Percentiles rank a stretch among this genome's conserved stretches.
Conservation (phyloP, 2,888 invertebrate genomes). For the Andrena chrysosceles region DNA sequence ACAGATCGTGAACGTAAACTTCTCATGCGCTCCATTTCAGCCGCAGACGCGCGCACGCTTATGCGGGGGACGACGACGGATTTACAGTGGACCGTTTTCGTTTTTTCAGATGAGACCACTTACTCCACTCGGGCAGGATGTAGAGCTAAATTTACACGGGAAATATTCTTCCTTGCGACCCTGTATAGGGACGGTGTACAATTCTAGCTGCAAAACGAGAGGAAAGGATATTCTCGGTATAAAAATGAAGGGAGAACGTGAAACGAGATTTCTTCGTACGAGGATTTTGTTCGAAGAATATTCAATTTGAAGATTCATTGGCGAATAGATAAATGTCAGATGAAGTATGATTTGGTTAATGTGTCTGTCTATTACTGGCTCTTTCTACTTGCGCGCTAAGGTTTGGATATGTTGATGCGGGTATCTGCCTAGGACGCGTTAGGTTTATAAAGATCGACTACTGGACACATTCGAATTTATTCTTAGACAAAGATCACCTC, state of each 20-base stretch:
- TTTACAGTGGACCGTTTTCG: constrained; percentile 50
- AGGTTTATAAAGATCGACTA: background rate
- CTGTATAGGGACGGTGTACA: background rate
- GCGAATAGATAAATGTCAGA: background rate
- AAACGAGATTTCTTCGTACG: background rate
- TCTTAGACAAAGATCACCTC: background rate
- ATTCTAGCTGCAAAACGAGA: background rate
- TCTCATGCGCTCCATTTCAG: constrained; percentile 53
- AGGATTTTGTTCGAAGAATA: background rate
- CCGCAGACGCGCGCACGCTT: constrained; percentile 22
- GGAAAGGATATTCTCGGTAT: background rate
- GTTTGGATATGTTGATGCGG: background rate
- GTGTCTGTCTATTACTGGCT: background rate
- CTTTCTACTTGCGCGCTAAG: background rate
- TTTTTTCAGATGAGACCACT: constrained; percentile 42
- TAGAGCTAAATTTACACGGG: constrained; percentile 52
- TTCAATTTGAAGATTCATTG: background rate
- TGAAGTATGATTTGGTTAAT: background rate
- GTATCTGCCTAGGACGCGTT: too few species aligned
- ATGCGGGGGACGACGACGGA: constrained; percentile 36
- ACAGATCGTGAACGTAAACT: constrained; percentile 62
- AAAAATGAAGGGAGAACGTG: background rate
- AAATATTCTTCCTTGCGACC: constrained; percentile 15
- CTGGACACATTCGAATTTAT: background rate
- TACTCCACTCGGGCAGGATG: constrained; percentile 25